Evolutionary conservation across 2,113 vertebrate species (phyloP), one percentile per base, ranked within the genome.

Genomic region (Chionodraco myersi): DNA sequence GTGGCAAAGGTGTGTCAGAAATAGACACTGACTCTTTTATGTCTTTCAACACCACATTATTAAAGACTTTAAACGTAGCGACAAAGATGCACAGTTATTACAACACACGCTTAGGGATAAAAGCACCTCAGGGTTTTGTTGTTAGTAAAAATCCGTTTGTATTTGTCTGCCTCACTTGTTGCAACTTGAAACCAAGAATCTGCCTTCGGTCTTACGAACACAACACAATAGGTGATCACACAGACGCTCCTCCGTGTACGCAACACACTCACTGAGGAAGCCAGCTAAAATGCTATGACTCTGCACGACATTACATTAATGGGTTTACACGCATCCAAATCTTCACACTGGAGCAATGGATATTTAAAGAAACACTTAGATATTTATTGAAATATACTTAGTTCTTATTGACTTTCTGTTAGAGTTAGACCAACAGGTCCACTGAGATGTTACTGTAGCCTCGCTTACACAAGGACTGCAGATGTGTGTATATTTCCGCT

Each of bases 141-240:
- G 53, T 87, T 85, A 56, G 88, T 83, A 88, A 87, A 89, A 81
- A 85, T 77, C 1, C 44, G 89, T 83, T 86, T 76, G 66, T 75
- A 63, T 84, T 72, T 80, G 61, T 76, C 69, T 74, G 30, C 36
- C 58, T 63, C 26, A 1, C 88, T 16, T 92, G 89, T 79, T 85
- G 12, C 9, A n/a, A 90, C 91, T 88, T 90, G 90, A 71, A 85
- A 79, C 49, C 47, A 85, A 81, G 83, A 91, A 86, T 89, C 76
- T 48, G 78, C 75, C 74, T 63, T 84, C 72, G 66, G 62, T 79
- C 34, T 10, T 79, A 6, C 23, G 54, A 51, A 82, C 61, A 80
- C 30, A 30, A 30, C 30, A 30, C 10, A 53, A 66, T 18, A 14
- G 44, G 44, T 36, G 53, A 68, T 72, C 5, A 23, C 14, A 71